Evolutionary conservation across 2,797 vertebrate genomes (phyloP).

Genomic region (Pseudochirops cupreus): DNA sequence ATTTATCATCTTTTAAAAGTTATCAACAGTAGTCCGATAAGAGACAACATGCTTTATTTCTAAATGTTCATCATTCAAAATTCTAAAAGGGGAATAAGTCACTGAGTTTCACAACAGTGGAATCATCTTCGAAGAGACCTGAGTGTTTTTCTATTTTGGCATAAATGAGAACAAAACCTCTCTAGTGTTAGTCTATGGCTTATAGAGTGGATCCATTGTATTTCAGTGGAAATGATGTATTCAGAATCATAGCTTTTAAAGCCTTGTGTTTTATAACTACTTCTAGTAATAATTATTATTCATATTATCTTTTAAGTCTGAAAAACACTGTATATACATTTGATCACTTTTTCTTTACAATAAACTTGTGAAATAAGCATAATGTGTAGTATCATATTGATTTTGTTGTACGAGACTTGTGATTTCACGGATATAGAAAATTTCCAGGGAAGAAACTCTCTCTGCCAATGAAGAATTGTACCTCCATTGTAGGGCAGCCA

Average conservation of each 20-base stretch:
- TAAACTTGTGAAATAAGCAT: not conserved
- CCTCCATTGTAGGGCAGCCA: not conserved
- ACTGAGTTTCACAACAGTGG: not conserved
- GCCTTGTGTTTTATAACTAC: not conserved
- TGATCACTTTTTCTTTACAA: not conserved
- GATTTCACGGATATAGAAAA: not conserved
- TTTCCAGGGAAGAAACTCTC: not conserved
- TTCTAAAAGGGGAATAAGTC: constrained; percentile 1
- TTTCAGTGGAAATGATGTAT: not conserved
- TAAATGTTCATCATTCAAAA: constrained; percentile 23
- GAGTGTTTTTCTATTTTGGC: not conserved
- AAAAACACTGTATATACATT: not conserved
- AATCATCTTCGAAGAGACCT: not conserved
- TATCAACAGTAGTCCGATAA: constrained; percentile 52
- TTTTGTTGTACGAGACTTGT: not conserved
- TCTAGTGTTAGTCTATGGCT: not conserved
- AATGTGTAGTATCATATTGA: not conserved
- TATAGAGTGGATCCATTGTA: constrained; percentile 2
- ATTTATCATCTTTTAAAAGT: constrained; percentile 68
- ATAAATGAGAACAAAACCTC: constrained; percentile 24
- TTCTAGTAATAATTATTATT: constrained; percentile 1
- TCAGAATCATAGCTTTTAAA: not conserved
- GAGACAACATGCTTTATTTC: constrained; percentile 38
- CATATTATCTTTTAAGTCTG: not conserved
- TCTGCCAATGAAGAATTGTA: not conserved